Conservation (phyloP, 2,888 invertebrate species). For the Aporophyla lueneburgensis region DNA sequence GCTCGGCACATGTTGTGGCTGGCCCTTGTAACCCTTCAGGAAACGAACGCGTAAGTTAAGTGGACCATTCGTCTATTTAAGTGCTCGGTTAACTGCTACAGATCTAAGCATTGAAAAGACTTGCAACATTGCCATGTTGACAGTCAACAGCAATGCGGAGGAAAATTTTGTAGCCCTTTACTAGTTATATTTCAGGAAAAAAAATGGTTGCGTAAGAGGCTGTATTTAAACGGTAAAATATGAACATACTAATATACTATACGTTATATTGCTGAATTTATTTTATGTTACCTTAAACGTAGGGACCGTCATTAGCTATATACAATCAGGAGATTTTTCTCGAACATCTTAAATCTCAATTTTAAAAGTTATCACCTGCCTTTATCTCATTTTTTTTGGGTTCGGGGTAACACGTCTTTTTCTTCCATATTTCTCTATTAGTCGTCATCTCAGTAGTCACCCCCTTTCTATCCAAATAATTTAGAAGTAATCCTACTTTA, state of each 20-base stretch:
- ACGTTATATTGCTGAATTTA: neutral
- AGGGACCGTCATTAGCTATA: neutral
- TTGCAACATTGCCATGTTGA: neutral
- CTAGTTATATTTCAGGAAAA: too few species aligned
- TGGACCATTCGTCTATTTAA: constrained; percentile 33
- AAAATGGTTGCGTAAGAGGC: too few species aligned
- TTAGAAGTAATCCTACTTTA: too few species aligned
- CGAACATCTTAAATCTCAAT: too few species aligned
- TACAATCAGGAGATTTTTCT: neutral
- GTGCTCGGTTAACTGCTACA: neutral
- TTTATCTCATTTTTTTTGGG: too few species aligned
- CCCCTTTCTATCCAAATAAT: too few species aligned
- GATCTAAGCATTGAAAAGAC: neutral
- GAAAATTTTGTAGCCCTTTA: neutral
- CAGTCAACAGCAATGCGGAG: neutral
- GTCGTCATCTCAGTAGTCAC: too few species aligned
- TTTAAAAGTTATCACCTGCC: too few species aligned
- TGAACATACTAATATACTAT: neutral
- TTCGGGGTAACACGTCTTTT: too few species aligned
- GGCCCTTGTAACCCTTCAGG: constrained; percentile 28
- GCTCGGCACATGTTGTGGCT: constrained; percentile 32
- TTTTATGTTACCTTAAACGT: neutral
- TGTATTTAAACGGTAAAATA: neutral
- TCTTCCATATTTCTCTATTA: too few species aligned
- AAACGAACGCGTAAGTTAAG: constrained; percentile 39